Evolutionary conservation across 1,140 invertebrate genomes (phyloP).

Genomic region (Pseudomyrmex pallidus): DNA sequence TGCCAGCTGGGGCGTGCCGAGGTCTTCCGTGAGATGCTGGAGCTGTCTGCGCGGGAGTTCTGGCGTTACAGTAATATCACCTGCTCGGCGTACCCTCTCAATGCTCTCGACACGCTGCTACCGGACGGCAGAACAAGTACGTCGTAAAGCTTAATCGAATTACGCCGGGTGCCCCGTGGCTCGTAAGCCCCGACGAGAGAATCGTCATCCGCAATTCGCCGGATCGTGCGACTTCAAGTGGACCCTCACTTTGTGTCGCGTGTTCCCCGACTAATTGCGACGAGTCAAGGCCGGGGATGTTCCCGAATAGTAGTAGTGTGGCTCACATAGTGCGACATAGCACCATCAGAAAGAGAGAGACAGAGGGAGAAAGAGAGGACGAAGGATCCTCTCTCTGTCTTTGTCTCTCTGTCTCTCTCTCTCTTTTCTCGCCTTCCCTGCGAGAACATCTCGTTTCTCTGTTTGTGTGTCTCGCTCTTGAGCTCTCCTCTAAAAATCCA

Average conservation of each 20-base stretch:
- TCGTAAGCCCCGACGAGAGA: conserved; percentile 53
- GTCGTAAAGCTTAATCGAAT: conserved; percentile 83
- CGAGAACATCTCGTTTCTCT: too few species aligned
- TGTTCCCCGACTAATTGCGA: conserved; percentile 57
- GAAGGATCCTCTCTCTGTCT: not conserved
- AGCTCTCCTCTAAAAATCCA: not conserved
- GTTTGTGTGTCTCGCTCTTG: too few species aligned
- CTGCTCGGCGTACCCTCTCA: conserved; percentile 98
- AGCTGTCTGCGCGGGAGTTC: conserved; percentile 97
- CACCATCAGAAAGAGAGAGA: too few species aligned
- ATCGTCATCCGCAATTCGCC: conserved; percentile 55
- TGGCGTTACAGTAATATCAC: conserved; percentile 99
- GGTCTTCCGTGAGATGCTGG: conserved; percentile 99
- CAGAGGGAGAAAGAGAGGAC: not conserved
- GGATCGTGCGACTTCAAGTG: conserved; percentile 41
- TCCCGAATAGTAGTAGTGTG: conserved; percentile 17
- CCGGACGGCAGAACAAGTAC: conserved; percentile 97
- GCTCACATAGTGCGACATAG: too few species aligned
- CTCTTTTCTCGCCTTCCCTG: too few species aligned
- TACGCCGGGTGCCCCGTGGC: conserved; percentile 61
- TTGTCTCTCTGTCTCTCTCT: not conserved
- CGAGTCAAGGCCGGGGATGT: conserved; percentile 41
- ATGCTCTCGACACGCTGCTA: conserved; percentile 97
- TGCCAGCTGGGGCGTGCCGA: conserved; percentile 97
- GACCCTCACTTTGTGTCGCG: conserved; percentile 64